Conservation (phyloP, 1,140 invertebrate genomes). For the Pogonomyrmex californicus region DNA sequence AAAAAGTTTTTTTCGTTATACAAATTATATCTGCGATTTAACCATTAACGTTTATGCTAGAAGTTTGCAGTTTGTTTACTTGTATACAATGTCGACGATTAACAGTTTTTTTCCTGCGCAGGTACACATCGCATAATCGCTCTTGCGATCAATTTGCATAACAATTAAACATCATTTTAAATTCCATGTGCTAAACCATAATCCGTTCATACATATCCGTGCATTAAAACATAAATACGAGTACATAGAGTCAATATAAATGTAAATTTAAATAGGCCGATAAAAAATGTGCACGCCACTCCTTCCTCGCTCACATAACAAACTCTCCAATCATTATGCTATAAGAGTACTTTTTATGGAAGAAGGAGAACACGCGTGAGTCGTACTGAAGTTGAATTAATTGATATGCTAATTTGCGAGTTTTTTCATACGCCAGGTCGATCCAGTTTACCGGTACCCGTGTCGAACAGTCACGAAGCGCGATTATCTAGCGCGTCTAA, state of each 20-base stretch:
- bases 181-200: neutral
- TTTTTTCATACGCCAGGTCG: neutral
- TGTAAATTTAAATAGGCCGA: neutral
- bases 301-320: neutral
- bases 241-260: neutral
- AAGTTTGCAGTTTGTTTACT: neutral
- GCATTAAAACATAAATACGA: neutral
- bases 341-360: neutral
- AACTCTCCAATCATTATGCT: neutral
- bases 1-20: neutral
- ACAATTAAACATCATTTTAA: neutral
- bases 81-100: neutral
- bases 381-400: neutral
- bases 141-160: conserved; percentile 4
- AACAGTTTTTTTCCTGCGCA: neutral
- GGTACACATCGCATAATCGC: neutral
- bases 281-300: neutral
- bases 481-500: neutral
- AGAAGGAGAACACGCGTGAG: neutral
- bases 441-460: neutral
- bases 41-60: neutral
- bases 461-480: neutral
- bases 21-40: neutral
- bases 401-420: conserved; percentile 1
- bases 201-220: neutral